phyloP scores from a whole-genome alignment of 2,113 vertebrate genomes.

The Myiozetetes cayanensis region DNA sequence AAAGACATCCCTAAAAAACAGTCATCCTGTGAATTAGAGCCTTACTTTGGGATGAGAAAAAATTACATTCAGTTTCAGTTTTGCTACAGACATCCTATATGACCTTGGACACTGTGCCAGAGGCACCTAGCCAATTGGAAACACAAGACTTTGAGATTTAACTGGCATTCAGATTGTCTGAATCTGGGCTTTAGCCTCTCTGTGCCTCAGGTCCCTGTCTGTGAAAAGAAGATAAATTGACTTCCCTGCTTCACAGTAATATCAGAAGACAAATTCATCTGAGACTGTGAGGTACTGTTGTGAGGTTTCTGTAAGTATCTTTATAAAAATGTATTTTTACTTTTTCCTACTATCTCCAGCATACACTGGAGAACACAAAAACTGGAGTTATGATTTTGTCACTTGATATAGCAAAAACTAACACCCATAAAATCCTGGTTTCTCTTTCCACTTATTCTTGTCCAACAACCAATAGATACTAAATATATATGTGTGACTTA shows the following conservation, averaged over 20 bases:
- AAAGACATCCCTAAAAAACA: background rate
- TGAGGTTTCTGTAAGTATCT: background rate
- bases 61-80: background rate
- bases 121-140: conserved; percentile 41
- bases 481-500: rapidly evolving
- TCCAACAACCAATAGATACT: background rate
- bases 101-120: conserved; percentile 16
- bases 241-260: background rate
- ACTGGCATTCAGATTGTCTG: conserved; percentile 29
- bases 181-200: conserved; percentile 30
- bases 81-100: background rate
- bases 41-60: background rate
- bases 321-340: background rate
- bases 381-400: background rate
- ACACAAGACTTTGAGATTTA: conserved; percentile 25
- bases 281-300: background rate
- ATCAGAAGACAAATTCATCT: conserved; percentile 20
- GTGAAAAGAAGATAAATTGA: conserved; percentile 57
- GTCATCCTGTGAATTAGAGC: background rate
- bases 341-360: background rate
- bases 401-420: background rate
- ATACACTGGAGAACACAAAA: background rate
- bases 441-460: background rate
- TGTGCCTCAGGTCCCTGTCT: conserved; percentile 32
- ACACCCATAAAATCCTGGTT: background rate